Evolutionary conservation across 2,888 invertebrate species (phyloP), one percentile per base, ranked within the genome.

Genomic region (Fragum fragum): DNA sequence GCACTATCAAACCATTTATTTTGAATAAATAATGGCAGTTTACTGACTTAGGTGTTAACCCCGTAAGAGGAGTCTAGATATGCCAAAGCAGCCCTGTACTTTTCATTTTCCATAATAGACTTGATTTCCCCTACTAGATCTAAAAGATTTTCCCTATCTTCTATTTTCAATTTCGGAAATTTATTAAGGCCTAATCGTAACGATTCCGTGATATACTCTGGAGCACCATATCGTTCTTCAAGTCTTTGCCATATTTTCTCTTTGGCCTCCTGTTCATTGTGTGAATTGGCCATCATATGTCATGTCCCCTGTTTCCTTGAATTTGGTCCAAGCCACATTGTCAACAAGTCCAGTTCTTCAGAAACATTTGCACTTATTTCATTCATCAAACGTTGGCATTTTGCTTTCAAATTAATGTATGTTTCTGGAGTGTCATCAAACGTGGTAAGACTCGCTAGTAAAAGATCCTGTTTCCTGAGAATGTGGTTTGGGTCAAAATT

Each of bases 291-390:
- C 26, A 77, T 36, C 29, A 70, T 73, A 18, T 77, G 16, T 29
- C 66, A 77, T 14, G 68, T 36, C 18, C 80, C 73, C 53, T 83
- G 79, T 47, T 36, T 72, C 16, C n/a, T 47, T n/a, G 76, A 76
- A 26, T 80, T 77, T 11, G 72, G 70, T 14, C 80, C 85, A 78
- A 26, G n/a, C n/a, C n/a, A n/a, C n/a, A n/a, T n/a, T n/a, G n/a
- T n/a, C n/a, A n/a, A n/a, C n/a, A n/a, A n/a, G 47, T 84, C 81
- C 23, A 79, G 14, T 63, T 84, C 73, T 55, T 84, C 84, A 6
- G 28, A 23, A 28, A 73, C 9, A 9, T 18, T 26, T 5, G n/a
- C 39, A 3, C 3, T 14, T 16, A 39, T 11, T 36, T 73, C 73
- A 32, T 39, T 9, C n/a, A 61, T 59, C 21, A 39, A 32, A 16